These are phyloP conservation scores for Microplitis manilae DNA, from an alignment of 2,888 invertebrate species.

Conservation along the genomic window DNA sequence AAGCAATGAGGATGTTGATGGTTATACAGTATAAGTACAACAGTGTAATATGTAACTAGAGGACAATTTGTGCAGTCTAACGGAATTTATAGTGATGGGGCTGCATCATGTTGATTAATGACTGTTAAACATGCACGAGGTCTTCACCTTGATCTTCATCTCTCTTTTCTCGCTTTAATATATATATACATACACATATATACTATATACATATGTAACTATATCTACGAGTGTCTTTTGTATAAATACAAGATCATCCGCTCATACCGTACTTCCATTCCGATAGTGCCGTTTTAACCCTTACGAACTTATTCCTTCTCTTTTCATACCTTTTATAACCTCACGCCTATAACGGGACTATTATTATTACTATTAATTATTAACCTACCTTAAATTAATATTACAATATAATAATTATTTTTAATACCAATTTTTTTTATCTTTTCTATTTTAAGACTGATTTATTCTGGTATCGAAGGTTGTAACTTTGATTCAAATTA, in stretches of 20 bases:
- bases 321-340: not conserved
- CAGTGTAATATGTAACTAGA: not conserved
- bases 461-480: too few species aligned
- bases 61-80: constrained; percentile 1
- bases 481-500: not conserved
- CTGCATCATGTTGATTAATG: constrained; percentile 1
- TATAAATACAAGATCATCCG: not conserved
- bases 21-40: not conserved
- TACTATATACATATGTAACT: not conserved
- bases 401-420: not conserved
- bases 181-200: not conserved
- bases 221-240: not conserved
- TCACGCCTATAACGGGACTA: not conserved
- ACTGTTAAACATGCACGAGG: constrained; percentile 1
- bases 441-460: too few species aligned
- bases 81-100: constrained; percentile 1
- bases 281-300: not conserved
- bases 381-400: not conserved
- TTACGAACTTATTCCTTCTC: not conserved
- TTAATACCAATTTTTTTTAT: not conserved
- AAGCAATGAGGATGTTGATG: not conserved
- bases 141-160: constrained; percentile 1
- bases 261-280: not conserved
- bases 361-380: not conserved
- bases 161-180: not conserved